Conservation (phyloP, 2,888 invertebrate genomes). For the Peribatodes rhomboidaria region DNA sequence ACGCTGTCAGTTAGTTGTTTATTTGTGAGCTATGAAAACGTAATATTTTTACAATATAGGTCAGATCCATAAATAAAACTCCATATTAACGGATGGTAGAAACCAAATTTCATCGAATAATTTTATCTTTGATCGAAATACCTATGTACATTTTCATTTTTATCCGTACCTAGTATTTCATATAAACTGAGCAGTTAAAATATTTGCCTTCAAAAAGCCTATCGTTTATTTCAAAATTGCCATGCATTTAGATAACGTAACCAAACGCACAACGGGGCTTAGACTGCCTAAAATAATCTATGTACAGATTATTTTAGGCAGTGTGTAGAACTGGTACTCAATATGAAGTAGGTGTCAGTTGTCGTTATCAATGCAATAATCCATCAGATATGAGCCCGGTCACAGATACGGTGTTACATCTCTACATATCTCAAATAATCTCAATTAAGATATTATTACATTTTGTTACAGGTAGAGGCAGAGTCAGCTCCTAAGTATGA, state of each 20-base stretch:
- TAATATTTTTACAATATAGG: too few species aligned
- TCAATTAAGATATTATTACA: background rate
- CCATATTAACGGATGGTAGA: too few species aligned
- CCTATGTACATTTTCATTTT: too few species aligned
- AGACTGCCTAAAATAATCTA: background rate
- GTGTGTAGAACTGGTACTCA: conserved; percentile 14
- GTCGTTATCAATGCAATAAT: conserved; percentile 33
- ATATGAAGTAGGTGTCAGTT: conserved; percentile 36
- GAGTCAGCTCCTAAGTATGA: too few species aligned
- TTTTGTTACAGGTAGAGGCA: background rate
- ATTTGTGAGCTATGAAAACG: too few species aligned
- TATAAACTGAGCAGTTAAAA: background rate
- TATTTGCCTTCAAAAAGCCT: background rate
- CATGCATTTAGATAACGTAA: conserved; percentile 20
- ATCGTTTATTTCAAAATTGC: conserved; percentile 3
- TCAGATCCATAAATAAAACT: too few species aligned
- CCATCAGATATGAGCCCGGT: conserved; percentile 16
- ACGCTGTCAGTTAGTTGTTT: too few species aligned
- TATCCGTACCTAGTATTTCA: background rate
- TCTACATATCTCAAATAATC: too few species aligned
- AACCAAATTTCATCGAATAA: too few species aligned
- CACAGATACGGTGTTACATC: conserved; percentile 8
- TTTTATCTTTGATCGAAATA: too few species aligned
- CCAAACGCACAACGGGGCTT: conserved; percentile 21
- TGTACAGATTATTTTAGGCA: conserved; percentile 7